phyloP scores from a whole-genome alignment of 2,888 invertebrate species.

The Gibbula magus region DNA sequence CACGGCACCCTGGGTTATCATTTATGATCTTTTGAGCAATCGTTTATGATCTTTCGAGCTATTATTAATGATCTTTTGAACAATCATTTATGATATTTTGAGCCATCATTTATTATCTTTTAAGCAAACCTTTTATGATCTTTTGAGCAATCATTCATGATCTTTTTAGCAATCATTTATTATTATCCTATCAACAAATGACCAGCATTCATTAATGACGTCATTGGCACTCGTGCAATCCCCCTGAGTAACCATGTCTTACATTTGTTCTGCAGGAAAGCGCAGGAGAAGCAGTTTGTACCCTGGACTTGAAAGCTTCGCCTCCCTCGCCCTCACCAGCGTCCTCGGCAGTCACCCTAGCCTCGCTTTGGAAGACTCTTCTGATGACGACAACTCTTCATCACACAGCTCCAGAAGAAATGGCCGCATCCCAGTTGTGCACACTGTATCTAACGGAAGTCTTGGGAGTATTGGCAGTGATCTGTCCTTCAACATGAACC shows the following conservation, averaged over 20 bases:
- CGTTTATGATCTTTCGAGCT: no score
- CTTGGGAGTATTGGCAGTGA: conserved; percentile 11
- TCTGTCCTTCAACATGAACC: conserved; percentile 13
- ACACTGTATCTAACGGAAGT: conserved; percentile 26
- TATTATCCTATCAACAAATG: no score
- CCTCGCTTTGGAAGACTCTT: conserved; percentile 48
- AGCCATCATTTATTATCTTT: no score
- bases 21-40: no score
- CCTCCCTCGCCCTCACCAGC: conserved; percentile 59
- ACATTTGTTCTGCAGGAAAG: conserved; percentile 32
- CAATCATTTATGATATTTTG: no score
- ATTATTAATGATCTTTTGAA: no score
- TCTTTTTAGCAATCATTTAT: no score
- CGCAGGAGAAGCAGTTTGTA: conserved; percentile 60
- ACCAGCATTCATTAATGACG: no score
- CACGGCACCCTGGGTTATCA: no score
- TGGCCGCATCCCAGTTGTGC: neutral
- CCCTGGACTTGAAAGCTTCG: conserved; percentile 60
- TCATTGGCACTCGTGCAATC: no score
- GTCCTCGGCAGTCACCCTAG: conserved; percentile 57
- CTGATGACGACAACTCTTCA: conserved; percentile 47
- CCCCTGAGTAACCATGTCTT: neutral
- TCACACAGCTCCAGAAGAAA: neutral
- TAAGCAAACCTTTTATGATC: no score
- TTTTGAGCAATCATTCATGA: no score